Percentiles rank a stretch among this genome's conserved stretches.
Conservation (phyloP, 1,140 invertebrate genomes). For the Elymnias hypermnestra region DNA sequence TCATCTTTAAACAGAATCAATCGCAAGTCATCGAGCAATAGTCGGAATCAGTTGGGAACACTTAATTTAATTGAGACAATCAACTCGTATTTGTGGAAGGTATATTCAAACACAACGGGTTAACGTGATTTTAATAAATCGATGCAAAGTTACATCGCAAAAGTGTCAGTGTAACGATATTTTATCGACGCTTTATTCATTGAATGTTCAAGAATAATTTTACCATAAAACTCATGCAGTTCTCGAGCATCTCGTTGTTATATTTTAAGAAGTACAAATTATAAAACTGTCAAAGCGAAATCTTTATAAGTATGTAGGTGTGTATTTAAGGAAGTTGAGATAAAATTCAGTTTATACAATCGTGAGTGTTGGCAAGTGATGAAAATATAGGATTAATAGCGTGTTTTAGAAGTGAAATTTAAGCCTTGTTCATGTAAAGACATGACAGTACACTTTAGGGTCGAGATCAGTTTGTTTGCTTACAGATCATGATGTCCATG, state of each 20-base stretch:
- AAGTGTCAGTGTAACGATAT: slow-evolving; percentile 5
- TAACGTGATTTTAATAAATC: slow-evolving; percentile 1
- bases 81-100: slow-evolving; percentile 18
- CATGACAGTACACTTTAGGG: no score
- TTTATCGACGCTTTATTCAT: slow-evolving; percentile 2
- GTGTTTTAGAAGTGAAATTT: no score
- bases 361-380: no score
- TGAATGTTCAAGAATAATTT: slow-evolving; percentile 1
- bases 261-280: slow-evolving; percentile 6
- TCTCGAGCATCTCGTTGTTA: background rate
- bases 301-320: no score
- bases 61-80: slow-evolving; percentile 65
- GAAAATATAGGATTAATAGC: no score
- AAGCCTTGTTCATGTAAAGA: no score
- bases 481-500: no score
- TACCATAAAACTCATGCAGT: slow-evolving; percentile 1
- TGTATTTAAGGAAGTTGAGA: no score
- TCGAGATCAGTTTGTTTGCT: no score
- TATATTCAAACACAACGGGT: slow-evolving; percentile 6
- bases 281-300: background rate
- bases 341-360: no score
- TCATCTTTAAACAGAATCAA: slow-evolving; percentile 35
- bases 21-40: slow-evolving; percentile 27
- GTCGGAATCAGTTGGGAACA: slow-evolving; percentile 23
- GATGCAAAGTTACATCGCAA: background rate